A percentile compares a stretch with the other conserved stretches of the same genome.
phyloP scores from a whole-genome alignment of 2,113 vertebrate genomes.

The Gambusia holbrooki region DNA sequence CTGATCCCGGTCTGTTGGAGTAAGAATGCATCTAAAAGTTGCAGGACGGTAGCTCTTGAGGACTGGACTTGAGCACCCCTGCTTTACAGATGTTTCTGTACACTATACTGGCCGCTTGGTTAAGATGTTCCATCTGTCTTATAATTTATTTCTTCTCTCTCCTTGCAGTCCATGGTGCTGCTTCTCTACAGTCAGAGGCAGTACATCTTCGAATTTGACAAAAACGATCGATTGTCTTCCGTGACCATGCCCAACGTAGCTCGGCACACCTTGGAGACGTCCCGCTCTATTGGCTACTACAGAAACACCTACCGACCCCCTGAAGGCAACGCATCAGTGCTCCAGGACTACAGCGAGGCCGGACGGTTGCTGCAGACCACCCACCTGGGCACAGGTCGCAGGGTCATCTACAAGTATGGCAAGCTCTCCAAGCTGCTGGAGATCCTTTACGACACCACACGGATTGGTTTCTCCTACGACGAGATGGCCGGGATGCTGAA shows the following conservation, averaged over 20 bases:
- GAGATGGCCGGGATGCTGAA: slow-evolving; percentile 95
- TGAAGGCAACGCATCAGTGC: slow-evolving; percentile 91
- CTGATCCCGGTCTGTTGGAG: no score
- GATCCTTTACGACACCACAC: slow-evolving; percentile 94
- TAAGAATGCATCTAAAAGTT: no score
- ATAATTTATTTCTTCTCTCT: slow-evolving; percentile 29
- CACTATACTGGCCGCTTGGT: no score
- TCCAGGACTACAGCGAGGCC: slow-evolving; percentile 95
- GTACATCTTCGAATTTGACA: slow-evolving; percentile 99
- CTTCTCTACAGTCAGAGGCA: slow-evolving; percentile 97
- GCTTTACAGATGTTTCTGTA: no score
- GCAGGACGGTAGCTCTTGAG: no score
- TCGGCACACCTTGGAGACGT: slow-evolving; percentile 92
- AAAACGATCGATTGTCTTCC: slow-evolving; percentile 91
- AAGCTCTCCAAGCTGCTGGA: slow-evolving; percentile 92
- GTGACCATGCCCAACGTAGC: slow-evolving; percentile 99
- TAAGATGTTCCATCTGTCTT: background rate
- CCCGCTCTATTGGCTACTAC: slow-evolving; percentile 96
- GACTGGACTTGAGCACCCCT: no score
- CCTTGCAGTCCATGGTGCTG: slow-evolving; percentile 93
- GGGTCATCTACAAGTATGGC: slow-evolving; percentile 94
- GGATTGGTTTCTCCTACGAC: slow-evolving; percentile 91
- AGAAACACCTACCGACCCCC: slow-evolving; percentile 94
- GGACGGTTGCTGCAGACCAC: slow-evolving; percentile 91
- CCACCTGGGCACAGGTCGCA: slow-evolving; percentile 91